Evolutionary conservation across 1,140 invertebrate species (phyloP).

Genomic region (Pteromalus puparum): DNA sequence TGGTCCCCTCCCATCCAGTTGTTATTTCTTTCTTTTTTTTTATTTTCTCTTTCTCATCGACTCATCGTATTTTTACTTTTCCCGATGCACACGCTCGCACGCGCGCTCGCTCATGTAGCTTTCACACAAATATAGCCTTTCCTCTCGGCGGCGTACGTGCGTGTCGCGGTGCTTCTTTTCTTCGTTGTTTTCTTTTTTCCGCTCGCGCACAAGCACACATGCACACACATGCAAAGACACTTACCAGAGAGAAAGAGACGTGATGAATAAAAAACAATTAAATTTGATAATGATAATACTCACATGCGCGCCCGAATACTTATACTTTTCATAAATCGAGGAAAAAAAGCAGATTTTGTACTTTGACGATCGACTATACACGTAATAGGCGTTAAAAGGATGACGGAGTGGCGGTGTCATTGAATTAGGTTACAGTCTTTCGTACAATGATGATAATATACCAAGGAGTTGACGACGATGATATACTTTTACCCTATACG

Average conservation of each 20-base stretch:
- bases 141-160: not conserved
- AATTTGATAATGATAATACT: constrained; percentile 67
- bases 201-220: constrained; percentile 57
- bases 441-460: constrained; percentile 30
- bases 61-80: constrained; percentile 18
- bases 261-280: constrained; percentile 51
- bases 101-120: not conserved
- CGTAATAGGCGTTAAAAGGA: not conserved
- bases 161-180: constrained; percentile 14
- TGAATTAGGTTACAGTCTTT: constrained; percentile 65
- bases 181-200: constrained; percentile 16
- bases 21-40: not conserved
- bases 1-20: not conserved
- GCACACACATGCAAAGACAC: constrained; percentile 3
- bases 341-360: constrained; percentile 5
- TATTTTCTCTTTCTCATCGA: not conserved
- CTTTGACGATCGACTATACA: not conserved
- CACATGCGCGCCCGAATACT: not conserved
- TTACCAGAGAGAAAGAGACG: not conserved
- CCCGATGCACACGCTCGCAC: not conserved
- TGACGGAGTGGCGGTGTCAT: constrained; percentile 51
- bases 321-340: not conserved
- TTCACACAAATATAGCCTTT: constrained; percentile 28
- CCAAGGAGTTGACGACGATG: not conserved
- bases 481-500: not conserved